Evolutionary conservation across 2,797 vertebrate species (phyloP).

Genomic region (Glyptemys insculpta): DNA sequence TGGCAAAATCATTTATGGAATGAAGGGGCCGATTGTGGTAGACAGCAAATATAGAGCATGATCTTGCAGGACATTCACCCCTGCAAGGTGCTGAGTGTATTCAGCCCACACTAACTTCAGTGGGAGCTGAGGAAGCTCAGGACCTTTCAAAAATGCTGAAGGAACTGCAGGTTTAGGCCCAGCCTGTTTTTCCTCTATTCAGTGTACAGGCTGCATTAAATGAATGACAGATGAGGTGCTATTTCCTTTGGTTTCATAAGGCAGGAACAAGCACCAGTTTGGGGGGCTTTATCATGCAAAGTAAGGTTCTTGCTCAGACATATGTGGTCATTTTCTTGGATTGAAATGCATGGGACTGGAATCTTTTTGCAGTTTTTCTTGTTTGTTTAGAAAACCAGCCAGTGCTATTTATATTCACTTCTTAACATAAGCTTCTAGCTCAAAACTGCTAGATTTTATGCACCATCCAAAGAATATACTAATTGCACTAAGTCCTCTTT

Average conservation of each 20-base stretch:
- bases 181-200: neutral
- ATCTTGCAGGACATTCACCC: neutral
- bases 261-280: constrained; percentile 12
- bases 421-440: neutral
- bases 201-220: neutral
- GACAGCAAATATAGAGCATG: neutral
- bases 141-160: accelerated
- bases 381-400: neutral
- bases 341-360: neutral
- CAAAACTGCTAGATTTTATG: neutral
- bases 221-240: neutral
- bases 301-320: neutral
- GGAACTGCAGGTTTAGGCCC: accelerated
- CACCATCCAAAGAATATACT: constrained; percentile 1
- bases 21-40: accelerated
- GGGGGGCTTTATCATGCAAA: constrained; percentile 57
- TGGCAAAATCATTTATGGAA: neutral
- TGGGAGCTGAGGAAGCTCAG: neutral
- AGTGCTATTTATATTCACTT: neutral
- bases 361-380: constrained; percentile 18
- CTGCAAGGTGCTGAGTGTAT: neutral
- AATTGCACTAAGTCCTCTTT: neutral
- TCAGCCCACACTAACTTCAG: neutral
- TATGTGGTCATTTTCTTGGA: neutral
- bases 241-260: constrained; percentile 9